Evolutionary conservation across 2,113 vertebrate genomes (phyloP), one percentile per base, ranked within the genome.

Genomic region (Muntiacus reevesi): DNA sequence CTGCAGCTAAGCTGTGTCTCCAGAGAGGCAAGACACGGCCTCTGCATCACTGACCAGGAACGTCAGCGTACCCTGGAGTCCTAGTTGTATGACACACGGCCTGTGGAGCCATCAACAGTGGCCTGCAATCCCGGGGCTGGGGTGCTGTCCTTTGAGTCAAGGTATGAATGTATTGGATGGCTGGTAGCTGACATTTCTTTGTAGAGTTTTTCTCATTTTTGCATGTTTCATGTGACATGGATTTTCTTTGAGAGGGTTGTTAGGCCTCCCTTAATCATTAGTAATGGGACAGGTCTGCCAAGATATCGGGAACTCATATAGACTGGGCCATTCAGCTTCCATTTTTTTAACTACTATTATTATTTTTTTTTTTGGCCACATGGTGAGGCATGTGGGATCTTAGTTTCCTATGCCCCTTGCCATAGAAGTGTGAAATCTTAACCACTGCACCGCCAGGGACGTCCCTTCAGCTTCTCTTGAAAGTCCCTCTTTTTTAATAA

Each of bases 201-300:
- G 40, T 84, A 82, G 62, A 54, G 5, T 64, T 55, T 82, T 96
- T 14, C 45, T 97, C 19, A 62, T 55, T 87, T 97, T 60, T 82
- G 54, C 40, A 40, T 28, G 60, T 74, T 94, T 89, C 79, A 23
- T n/a, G 36, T 71, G 27, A 50, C 15, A 40, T 47, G 45, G 47
- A 57, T 57, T 87, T 94, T 93, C 33, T 79, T 74, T 64, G 36
- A 74, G 59, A 89, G 33, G 21, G 6, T 47, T 74, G 9, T 43
- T 87, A 64, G 55, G 25, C 16, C 50, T 94, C 25, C n/a, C 19
- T 64, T 45, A 47, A 28, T 95, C 28, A 43, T 76, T 52, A 57
- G 62, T 67, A 55, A n/a, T 17, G 27, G 67, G 11, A 71, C 17
- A 91, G 7, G 21, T 84, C 50, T 84, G 13, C 27, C 57, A 79